Evolutionary conservation across 1,140 invertebrate genomes (phyloP), one percentile per base, ranked within the genome.

Genomic region (Fopius arisanus): DNA sequence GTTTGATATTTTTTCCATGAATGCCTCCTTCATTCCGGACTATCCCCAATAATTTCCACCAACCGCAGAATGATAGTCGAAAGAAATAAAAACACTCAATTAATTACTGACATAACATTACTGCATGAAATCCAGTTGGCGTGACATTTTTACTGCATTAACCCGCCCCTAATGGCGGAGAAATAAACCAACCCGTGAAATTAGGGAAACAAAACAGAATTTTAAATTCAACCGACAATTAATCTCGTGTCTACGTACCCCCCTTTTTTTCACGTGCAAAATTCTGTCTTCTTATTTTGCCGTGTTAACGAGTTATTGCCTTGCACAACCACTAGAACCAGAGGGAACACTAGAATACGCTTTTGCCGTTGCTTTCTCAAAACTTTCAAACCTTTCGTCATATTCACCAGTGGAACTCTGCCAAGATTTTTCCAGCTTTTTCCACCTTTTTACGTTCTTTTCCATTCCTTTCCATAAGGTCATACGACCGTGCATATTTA

Each of bases 301-400:
- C 23, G 54, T 59, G 54, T 59, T 59, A 59, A 59, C 54, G 54
- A 59, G 54, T 59, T 59, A 59, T 59, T 59, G 54, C 54, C 54
- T 59, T 59, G 54, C 54, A 48, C 43, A 19, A 3, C 19, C 19
- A 51, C 43, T 21, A 51, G 54, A 59, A 28, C 6, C 3, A 28
- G 5, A 6, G 54, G 19, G 21, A 12, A 3, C 21, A 59, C 54
- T 59, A 59, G 54, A 19, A 5, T 59, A 28, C 5, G 54, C 54
- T 59, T 59, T 59, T 21, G 26, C 23, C 54, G 23, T 59, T 2
- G 54, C 14, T n/a, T 12, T 23, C 19, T 59, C 9, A 59, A 59
- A 59, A 59, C 54, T 59, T 59, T 26, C 23, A 59, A n/a, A 59
- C 54, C 54, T 59, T 59, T 59, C 54, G 23, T 23, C 23, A 59